Conservation (phyloP, 2,113 vertebrate species). For the Macrotus californicus region DNA sequence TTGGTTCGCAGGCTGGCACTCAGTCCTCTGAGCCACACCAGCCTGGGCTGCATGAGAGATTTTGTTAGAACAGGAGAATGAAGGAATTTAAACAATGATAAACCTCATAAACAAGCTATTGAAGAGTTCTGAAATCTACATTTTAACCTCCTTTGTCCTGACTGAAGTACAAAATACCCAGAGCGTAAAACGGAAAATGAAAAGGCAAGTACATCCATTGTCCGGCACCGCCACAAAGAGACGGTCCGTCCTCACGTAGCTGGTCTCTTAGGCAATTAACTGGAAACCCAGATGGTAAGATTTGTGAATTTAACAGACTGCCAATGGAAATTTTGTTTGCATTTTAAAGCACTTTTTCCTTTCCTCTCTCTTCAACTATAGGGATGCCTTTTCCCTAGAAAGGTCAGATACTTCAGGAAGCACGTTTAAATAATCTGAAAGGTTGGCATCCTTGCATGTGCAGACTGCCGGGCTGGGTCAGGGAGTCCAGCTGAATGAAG, state of each 20-base stretch:
- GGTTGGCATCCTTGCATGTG: neutral
- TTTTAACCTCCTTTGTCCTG: neutral
- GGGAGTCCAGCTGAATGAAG: neutral
- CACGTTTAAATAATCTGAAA: neutral
- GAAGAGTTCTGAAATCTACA: neutral
- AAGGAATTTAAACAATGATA: neutral
- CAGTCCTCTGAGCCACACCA: too few relatives aligned
- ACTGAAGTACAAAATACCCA: neutral
- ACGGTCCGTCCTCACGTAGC: neutral
- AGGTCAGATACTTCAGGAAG: conserved; percentile 13
- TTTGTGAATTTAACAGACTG: neutral
- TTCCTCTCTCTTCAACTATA: neutral
- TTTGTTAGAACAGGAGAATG: neutral
- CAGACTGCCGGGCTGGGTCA: neutral
- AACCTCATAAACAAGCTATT: neutral
- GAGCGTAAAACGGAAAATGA: neutral
- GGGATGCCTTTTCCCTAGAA: neutral
- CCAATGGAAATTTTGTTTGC: neutral
- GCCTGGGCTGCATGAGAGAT: neutral
- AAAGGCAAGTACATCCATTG: neutral
- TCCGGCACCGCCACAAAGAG: neutral
- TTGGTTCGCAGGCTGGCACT: too few relatives aligned
- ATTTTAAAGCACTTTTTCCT: neutral
- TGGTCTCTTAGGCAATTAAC: neutral
- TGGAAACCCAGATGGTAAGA: neutral